phyloP scores from a whole-genome alignment of 2,888 invertebrate species.

The Lagria hirta region DNA sequence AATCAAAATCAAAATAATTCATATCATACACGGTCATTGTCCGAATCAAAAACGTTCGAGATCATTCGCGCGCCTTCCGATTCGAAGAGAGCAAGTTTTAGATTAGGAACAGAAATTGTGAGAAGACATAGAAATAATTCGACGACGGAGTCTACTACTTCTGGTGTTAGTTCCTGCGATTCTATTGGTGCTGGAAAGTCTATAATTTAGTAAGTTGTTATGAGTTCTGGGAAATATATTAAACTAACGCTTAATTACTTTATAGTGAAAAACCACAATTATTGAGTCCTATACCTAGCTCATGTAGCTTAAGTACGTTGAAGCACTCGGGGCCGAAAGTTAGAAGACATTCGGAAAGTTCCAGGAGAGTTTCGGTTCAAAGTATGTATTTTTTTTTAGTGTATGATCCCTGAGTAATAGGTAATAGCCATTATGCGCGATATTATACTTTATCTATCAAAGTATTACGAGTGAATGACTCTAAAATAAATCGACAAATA shows the following conservation, averaged over 20 bases:
- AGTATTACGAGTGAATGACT: too few species aligned
- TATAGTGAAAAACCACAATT: constrained; percentile 72
- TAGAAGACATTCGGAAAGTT: constrained; percentile 57
- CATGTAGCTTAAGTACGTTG: constrained; percentile 64
- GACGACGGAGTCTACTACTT: constrained; percentile 77
- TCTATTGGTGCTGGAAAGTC: constrained; percentile 64
- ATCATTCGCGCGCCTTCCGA: constrained; percentile 54
- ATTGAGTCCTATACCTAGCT: constrained; percentile 86
- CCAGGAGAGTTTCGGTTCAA: constrained; percentile 60
- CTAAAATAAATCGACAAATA: too few species aligned
- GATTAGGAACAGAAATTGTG: constrained; percentile 16
- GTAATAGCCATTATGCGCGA: background rate
- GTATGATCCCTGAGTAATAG: too few species aligned
- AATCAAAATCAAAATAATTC: constrained; percentile 54
- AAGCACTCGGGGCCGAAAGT: constrained; percentile 42
- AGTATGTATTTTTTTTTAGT: constrained; percentile 50
- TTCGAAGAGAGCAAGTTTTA: constrained; percentile 30
- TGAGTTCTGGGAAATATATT: background rate
- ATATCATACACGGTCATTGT: constrained; percentile 65
- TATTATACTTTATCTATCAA: background rate
- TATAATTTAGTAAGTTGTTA: constrained; percentile 52
- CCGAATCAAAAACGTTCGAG: constrained; percentile 71
- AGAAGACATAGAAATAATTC: constrained; percentile 56
- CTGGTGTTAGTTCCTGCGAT: constrained; percentile 81
- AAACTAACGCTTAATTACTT: constrained; percentile 27